Base-by-base conservation (phyloP, 2,888 invertebrate species). In the Eupithecia exiguata region DNA sequence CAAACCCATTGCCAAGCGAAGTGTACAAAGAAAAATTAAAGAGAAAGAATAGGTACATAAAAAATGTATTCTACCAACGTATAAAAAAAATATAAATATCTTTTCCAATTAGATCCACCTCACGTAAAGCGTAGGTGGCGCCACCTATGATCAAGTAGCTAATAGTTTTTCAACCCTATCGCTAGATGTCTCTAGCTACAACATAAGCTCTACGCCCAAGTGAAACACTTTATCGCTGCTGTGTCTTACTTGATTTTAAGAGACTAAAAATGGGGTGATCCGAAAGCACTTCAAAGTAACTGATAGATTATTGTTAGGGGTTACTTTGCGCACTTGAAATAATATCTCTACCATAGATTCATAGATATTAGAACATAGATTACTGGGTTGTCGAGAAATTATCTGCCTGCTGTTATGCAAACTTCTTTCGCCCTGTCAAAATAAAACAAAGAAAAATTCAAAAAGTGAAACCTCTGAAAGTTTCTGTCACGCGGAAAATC, bases 61-160 rank as follows among this genome's bases (percentile, higher is more conserved):
- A 46, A 46, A 16, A 18, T 9, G 0, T 16, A 18, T 46, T 46
- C 46, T 40, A 12, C 10, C 12, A 40, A 40, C 40, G 14, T 40
- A 40, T 10, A 40, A 0, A 2, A 40, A 0, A 2, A 40, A 14
- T 1, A 12, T 40, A 14, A 30, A 30, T 30, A 30, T 3, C 1
- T 30, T 30, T 30, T 30, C 30, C 30, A 30, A 30, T 30, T 30
- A 30, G 30, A 30, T 30, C 4, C 30, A 30, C 30, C 30, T 4
- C 21, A 25, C 7, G 9, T 40, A 25, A 81, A 72, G 4, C 30
- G 30, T 30, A 30, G 30, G 30, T 30, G 30, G 86, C 87, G 90
- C 87, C 92, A 89, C 84, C 92, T 92, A 79, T 78, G 63, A 77
- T 77, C 66, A 88, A 90, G 89, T 91, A 89, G 92, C 88, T 85